A percentile compares a stretch with the other conserved stretches of the same genome.
Evolutionary conservation across 2,797 vertebrate species (phyloP).

Genomic region (Lagocephalus sceleratus): DNA sequence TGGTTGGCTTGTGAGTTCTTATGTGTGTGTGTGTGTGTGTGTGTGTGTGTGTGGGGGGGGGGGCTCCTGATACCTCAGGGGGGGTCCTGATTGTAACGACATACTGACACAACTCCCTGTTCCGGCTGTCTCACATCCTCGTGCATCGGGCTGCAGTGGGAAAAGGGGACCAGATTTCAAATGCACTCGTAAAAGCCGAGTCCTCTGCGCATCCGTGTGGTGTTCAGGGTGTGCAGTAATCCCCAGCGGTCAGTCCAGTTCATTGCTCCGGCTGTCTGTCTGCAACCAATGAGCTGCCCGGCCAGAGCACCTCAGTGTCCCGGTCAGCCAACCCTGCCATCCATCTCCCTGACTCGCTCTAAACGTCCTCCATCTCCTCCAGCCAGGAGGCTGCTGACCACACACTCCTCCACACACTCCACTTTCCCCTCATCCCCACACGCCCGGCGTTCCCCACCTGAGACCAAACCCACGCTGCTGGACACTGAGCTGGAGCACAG

Average conservation of each 20-base stretch:
- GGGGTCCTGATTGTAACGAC: too few relatives aligned
- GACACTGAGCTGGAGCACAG: not conserved
- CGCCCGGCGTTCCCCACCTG: slow-evolving; percentile 15
- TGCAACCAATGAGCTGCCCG: slow-evolving; percentile 54
- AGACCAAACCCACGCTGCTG: slow-evolving; percentile 4
- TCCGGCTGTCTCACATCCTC: too few relatives aligned
- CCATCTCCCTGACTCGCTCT: slow-evolving; percentile 50
- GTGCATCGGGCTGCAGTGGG: too few relatives aligned
- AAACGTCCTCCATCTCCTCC: slow-evolving; percentile 27
- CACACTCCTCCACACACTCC: slow-evolving; percentile 17
- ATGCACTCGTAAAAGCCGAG: too few relatives aligned
- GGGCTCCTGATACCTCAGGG: too few relatives aligned
- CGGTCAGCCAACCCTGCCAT: slow-evolving; percentile 45
- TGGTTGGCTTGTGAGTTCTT: too few relatives aligned
- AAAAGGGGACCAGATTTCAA: too few relatives aligned
- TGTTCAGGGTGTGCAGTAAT: slow-evolving; percentile 8
- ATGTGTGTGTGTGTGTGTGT: too few relatives aligned
- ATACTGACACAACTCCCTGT: too few relatives aligned
- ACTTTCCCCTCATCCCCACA: slow-evolving; percentile 13
- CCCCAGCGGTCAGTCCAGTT: slow-evolving; percentile 36
- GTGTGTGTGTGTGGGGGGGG: too few relatives aligned
- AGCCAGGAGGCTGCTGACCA: slow-evolving; percentile 31
- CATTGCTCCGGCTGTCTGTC: slow-evolving; percentile 51
- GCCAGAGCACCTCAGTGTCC: slow-evolving; percentile 39
- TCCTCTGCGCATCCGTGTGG: not conserved